Evolutionary conservation across 2,797 vertebrate genomes (phyloP).

Genomic region (Acipenser transmontanus): DNA sequence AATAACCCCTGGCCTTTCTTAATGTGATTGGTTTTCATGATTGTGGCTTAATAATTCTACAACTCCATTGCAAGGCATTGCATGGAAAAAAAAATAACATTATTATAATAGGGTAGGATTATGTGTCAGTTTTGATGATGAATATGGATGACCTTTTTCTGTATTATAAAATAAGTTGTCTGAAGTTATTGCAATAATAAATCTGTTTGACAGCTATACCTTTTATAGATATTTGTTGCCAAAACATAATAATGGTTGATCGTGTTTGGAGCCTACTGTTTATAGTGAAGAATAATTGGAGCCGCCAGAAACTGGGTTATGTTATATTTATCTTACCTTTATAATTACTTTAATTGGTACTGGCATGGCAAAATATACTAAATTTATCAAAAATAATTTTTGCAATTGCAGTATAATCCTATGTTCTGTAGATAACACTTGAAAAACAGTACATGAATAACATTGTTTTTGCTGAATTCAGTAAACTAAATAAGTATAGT

Average conservation of each 20-base stretch:
- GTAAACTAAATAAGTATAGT: slow-evolving; percentile 26
- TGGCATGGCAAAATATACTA: slow-evolving; percentile 43
- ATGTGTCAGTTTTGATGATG: no score
- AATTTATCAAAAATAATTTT: slow-evolving; percentile 48
- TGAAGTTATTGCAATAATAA: slow-evolving; percentile 22
- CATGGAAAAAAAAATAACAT: no score
- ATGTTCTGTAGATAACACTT: slow-evolving; percentile 41
- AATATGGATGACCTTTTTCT: no score
- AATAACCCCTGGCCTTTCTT: no score
- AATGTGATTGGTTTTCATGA: no score
- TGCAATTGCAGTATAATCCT: slow-evolving; percentile 45
- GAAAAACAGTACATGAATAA: slow-evolving; percentile 31
- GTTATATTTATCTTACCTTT: slow-evolving; percentile 42
- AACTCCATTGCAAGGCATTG: no score
- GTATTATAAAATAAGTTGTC: no score
- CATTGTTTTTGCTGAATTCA: slow-evolving; percentile 32
- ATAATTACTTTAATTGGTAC: slow-evolving; percentile 41
- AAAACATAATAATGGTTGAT: slow-evolving; percentile 34
- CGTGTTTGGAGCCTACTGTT: slow-evolving; percentile 34
- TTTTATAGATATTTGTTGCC: slow-evolving; percentile 39
- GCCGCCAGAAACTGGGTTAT: slow-evolving; percentile 23
- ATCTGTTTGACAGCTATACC: slow-evolving; percentile 35
- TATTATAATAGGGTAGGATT: no score
- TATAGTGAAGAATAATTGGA: slow-evolving; percentile 32
- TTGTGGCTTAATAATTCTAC: no score